These are phyloP conservation scores for Eucidaris tribuloides DNA, from an alignment of 35 echinoderm and acorn worm genomes.

Conservation along the genomic window DNA sequence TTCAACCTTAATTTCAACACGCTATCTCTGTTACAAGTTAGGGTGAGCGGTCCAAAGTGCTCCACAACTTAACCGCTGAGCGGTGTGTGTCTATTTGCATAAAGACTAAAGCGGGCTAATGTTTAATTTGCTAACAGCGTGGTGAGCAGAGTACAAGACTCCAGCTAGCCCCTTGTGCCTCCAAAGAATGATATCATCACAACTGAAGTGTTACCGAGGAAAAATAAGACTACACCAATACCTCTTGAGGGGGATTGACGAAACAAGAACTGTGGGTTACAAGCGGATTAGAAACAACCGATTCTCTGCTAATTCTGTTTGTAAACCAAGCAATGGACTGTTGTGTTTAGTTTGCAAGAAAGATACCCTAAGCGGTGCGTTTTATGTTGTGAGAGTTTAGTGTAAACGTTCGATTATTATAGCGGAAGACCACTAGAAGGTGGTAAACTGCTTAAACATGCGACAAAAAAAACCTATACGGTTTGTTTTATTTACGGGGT, in stretches of 20 bases:
- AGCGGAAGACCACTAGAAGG: slow-evolving; percentile 22
- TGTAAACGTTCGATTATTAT: slow-evolving; percentile 5
- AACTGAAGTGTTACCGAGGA: no score
- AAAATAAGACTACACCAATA: no score
- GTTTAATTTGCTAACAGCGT: slow-evolving; percentile 14
- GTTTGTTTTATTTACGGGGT: background rate
- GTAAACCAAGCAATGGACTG: slow-evolving; percentile 10
- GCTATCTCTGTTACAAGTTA: background rate
- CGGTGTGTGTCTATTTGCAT: slow-evolving; percentile 17
- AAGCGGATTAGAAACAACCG: slow-evolving; percentile 21
- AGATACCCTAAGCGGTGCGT: no score
- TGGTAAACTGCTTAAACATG: slow-evolving; percentile 10
- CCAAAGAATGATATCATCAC: no score
- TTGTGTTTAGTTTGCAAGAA: no score
- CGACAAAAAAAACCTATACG: background rate
- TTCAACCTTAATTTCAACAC: slow-evolving; percentile 27
- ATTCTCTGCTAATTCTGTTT: background rate
- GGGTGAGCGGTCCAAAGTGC: slow-evolving; percentile 2
- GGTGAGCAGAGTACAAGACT: background rate
- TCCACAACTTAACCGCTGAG: background rate
- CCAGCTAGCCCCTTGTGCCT: no score
- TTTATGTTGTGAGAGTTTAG: no score
- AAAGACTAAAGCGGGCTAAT: slow-evolving; percentile 30
- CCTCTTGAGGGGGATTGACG: background rate
- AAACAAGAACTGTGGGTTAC: background rate